phyloP scores from a whole-genome alignment of 2,888 invertebrate genomes.

The Andrena trimmerana region DNA sequence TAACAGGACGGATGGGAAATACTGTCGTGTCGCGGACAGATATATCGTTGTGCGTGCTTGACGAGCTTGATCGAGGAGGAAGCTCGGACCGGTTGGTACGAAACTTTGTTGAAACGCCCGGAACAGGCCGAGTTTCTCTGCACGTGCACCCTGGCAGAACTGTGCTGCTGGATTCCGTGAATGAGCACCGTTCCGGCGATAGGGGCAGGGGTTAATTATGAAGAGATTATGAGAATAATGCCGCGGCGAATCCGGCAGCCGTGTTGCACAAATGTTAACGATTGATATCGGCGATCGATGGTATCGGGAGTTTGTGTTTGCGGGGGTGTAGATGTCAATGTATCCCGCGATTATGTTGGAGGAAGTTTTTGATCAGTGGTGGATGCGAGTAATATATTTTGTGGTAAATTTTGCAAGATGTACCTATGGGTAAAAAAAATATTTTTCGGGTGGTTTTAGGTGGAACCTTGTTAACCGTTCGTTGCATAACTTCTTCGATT shows the following conservation, averaged over 20 bases:
- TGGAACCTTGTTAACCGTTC: no score
- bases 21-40: conserved; percentile 69
- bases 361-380: neutral
- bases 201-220: conserved; percentile 39
- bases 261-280: conserved; percentile 3
- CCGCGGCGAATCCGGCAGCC: conserved; percentile 14
- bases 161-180: conserved; percentile 44
- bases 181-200: conserved; percentile 19
- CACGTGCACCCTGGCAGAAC: conserved; percentile 31
- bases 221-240: conserved; percentile 33
- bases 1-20: conserved; percentile 59
- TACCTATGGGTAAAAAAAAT: neutral
- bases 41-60: conserved; percentile 72
- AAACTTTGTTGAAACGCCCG: conserved; percentile 62
- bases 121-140: conserved; percentile 33
- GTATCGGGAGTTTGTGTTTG: neutral
- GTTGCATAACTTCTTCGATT: no score
- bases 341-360: neutral
- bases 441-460: neutral
- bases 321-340: neutral
- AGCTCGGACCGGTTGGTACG: conserved; percentile 72
- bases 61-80: conserved; percentile 58
- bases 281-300: conserved; percentile 12
- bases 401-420: no score
- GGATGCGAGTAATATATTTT: no score